A percentile compares a stretch with the other conserved stretches of the same genome.
These are phyloP conservation scores for Axea sp. DNA, from an alignment of 2,888 invertebrate genomes.

Conservation along the genomic window DNA sequence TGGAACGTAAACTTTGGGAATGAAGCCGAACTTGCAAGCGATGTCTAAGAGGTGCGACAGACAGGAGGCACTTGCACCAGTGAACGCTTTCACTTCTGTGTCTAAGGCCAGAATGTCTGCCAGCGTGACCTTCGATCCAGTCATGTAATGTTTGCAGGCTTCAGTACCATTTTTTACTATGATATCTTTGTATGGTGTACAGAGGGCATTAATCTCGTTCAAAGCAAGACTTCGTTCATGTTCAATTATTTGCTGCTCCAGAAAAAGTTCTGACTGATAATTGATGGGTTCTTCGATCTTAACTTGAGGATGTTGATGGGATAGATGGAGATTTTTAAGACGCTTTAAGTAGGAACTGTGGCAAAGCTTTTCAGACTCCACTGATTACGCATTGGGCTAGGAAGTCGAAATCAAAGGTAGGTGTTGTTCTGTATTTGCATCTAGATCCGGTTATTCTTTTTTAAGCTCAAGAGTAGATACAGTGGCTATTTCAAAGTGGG, in stretches of 20 bases:
- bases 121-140: constrained; percentile 4
- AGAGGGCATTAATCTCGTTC: background rate
- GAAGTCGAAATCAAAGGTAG: too few species aligned
- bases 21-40: background rate
- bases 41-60: background rate
- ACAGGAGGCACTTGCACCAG: constrained; percentile 5
- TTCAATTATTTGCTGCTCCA: background rate
- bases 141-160: constrained; percentile 3
- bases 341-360: too few species aligned
- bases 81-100: background rate
- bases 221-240: background rate
- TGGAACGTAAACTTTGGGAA: background rate
- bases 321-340: too few species aligned
- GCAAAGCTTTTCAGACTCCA: too few species aligned
- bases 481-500: too few species aligned
- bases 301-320: background rate
- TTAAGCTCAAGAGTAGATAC: too few species aligned
- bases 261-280: background rate
- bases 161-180: background rate
- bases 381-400: too few species aligned
- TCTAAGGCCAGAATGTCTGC: background rate
- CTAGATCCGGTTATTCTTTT: too few species aligned
- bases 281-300: background rate
- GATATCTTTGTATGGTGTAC: background rate
- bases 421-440: too few species aligned